Evolutionary conservation across 2,888 invertebrate species (phyloP), one percentile per base, ranked within the genome.

Genomic region (Seladonia tumulorum): DNA sequence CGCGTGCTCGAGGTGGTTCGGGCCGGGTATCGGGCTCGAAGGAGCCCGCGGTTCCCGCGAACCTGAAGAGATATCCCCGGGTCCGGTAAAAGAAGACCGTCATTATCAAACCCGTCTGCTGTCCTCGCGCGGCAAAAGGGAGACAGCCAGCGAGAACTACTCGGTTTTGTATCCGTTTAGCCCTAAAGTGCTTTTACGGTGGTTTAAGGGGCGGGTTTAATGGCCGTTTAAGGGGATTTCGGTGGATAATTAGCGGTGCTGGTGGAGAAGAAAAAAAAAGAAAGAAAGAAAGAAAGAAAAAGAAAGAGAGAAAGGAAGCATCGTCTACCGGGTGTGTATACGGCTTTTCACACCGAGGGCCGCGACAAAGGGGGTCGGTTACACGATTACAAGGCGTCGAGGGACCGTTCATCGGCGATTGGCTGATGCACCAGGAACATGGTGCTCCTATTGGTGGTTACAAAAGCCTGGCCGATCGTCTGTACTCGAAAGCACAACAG

Each of bases 221-320:
- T 93, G 94, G 93, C 90, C 93, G 94, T 94, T 94, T 94, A 94
- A 94, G 93, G 93, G 94, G 94, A 94, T 94, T 94, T 94, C 89
- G 89, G 90, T 89, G 90, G 90, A 92, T 93, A 94, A 94, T 94
- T 94, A 93, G 92, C 92, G 89, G 89, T 85, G 87, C 86, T 78
- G 82, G 80, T 79, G 85, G 86, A 84, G 76, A 80, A 70, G 39
- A 81, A 76, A 60, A 81, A 81, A 83, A 87, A 82, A 87, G 35
- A 35, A 35, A 88, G 85, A 79, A 72, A 72, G 35, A 68, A 5
- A 81, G 70, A 72, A 79, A 79, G 86, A 86, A 82, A 86, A 87
- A 80, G 86, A 83, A 66, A 76, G 18, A 42, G 78, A 70, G 81
- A 86, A 89, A 86, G 86, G 87, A 83, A 89, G 80, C 84, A 79